A percentile compares a stretch with the other conserved stretches of the same genome.
phyloP scores from a whole-genome alignment of 2,113 vertebrate species.

The Gnathonemus longibarbis region DNA sequence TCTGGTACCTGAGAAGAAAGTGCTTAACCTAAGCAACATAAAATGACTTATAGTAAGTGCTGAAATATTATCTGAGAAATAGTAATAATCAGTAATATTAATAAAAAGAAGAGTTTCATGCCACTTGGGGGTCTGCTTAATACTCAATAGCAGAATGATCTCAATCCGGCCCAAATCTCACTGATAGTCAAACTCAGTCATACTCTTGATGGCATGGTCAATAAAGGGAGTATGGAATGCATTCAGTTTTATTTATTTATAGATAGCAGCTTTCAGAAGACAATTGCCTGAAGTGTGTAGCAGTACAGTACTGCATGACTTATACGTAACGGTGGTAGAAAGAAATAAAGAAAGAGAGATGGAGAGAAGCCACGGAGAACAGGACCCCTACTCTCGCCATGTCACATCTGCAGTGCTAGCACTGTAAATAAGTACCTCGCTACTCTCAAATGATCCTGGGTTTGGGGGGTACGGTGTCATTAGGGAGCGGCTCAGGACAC shows the following conservation, averaged over 20 bases:
- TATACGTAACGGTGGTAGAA: background rate
- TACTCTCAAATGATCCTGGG: background rate
- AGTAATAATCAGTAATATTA: background rate
- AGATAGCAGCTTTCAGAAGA: background rate
- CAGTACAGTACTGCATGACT: background rate
- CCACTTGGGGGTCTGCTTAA: background rate
- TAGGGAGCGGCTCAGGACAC: background rate
- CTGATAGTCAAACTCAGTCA: background rate
- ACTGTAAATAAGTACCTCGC: background rate
- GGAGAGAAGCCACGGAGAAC: background rate
- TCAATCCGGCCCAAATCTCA: background rate
- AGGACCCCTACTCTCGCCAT: background rate
- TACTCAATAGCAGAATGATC: background rate
- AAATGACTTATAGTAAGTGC: background rate
- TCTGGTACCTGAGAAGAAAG: background rate
- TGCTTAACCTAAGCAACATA: background rate
- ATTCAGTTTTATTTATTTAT: background rate
- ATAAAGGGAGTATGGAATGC: background rate
- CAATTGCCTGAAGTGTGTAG: background rate
- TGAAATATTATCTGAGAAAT: background rate
- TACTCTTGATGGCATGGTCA: background rate
- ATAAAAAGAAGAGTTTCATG: background rate
- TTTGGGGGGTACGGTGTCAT: background rate
- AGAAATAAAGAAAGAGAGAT: background rate
- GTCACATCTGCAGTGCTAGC: background rate